A percentile compares a stretch with the other conserved stretches of the same genome.
Conservation (phyloP, 2,888 invertebrate species). For the Trachelus troglodyta region DNA sequence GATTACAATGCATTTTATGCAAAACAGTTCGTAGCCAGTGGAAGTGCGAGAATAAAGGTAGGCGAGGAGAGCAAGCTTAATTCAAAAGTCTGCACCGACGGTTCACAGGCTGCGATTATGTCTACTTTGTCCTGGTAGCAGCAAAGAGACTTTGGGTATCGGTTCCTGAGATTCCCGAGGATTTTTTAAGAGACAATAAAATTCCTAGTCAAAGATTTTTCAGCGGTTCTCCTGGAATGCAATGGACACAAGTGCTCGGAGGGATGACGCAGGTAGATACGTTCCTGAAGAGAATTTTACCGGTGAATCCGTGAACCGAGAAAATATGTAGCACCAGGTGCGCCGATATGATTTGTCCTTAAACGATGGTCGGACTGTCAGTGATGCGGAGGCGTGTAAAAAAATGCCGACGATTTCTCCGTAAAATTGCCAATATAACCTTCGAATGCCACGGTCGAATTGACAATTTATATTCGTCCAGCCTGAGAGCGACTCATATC, state of each 20-base stretch:
- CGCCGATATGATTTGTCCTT: neutral
- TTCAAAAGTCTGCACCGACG: neutral
- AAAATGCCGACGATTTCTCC: conserved; percentile 2
- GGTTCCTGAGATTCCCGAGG: neutral
- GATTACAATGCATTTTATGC: conserved; percentile 42
- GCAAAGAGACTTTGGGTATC: neutral
- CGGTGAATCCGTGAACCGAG: neutral
- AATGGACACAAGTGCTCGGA: neutral
- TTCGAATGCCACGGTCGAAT: neutral
- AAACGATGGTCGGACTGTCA: neutral
- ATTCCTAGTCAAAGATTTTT: neutral
- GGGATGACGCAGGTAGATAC: neutral
- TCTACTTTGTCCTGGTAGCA: neutral
- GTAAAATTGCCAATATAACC: neutral
- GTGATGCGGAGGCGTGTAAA: neutral
- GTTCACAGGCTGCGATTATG: neutral
- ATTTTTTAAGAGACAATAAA: neutral
- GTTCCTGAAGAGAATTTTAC: neutral
- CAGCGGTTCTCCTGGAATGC: neutral
- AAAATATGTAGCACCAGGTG: neutral
- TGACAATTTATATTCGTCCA: neutral
- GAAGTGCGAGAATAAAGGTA: neutral
- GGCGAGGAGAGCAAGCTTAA: neutral
- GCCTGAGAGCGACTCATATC: neutral
- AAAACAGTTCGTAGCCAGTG: conserved; percentile 28